Evolutionary conservation across 2,797 vertebrate genomes (phyloP), one percentile per base, ranked within the genome.

Genomic region (Diplodus puntazzo): DNA sequence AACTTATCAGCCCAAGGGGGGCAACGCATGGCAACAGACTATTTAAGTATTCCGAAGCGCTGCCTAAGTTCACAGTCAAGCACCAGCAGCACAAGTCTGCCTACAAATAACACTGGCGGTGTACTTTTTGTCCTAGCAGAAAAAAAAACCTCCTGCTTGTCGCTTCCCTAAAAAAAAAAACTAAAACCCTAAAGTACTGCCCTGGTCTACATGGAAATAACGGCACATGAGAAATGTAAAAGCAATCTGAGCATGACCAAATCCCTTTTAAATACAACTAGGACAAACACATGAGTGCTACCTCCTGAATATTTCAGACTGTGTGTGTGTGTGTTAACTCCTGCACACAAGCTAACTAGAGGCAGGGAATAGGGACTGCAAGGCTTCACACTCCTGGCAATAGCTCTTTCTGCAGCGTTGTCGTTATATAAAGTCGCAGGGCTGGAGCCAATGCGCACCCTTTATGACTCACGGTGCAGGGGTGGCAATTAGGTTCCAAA

Each of bases 241-340:
- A 59, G 58, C 27, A 87, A 83, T 82, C 64, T 67, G 55, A 85
- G 84, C 80, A 76, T 68, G 84, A 74, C 75, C 74, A 69, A 72
- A 85, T 25, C 81, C 72, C 62, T 83, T 88, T 84, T 68, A 86
- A 79, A 77, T 83, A 75, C 77, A 91, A 79, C 81, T 80, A 69
- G 73, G 88, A 89, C 84, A 88, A 89, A 93, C 64, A 81, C 83
- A 76, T 16, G n/a, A 82, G 65, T 73, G 69, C 49, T 77, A 46
- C 73, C 55, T 78, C 54, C 79, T 89, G 71, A 90, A 88, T 92
- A 88, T 88, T 90, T 94, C 62, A 86, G 75, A 34, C 67, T 25
- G 43, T 64, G 69, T 81, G 61, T 69, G 60, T 75, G 42, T 68
- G 69, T 50, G 60, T 52, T 71, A 82, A 77, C 60, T 73, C 53